Evolutionary conservation across 2,797 vertebrate genomes (phyloP), one percentile per base, ranked within the genome.

Genomic region (Spheniscus humboldti): DNA sequence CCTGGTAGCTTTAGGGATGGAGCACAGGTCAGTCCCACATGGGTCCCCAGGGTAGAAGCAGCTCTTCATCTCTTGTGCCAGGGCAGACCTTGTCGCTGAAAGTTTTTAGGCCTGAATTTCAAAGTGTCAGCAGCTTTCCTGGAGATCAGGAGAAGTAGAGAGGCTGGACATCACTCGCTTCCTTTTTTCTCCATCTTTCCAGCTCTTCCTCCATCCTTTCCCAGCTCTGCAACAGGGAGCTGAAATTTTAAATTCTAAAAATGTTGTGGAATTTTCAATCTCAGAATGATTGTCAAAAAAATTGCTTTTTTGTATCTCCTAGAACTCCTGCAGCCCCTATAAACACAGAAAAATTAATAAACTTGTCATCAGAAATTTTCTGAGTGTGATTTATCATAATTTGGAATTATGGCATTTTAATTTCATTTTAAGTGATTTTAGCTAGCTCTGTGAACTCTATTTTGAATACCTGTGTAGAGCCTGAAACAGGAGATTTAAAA

Each of bases 401-500:
- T 79, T 92, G 85, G 76, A 97, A 95, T 88, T 71, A 81, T 25
- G n/a, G 62, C 43, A 83, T 83, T 95, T 95, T 94, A 83, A 94
- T 96, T 95, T 77, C 20, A 25, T 88, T 92, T 91, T 56, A 83
- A 97, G 89, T 96, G 87, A 62, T 71, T 97, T 93, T 66, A 87
- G 71, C 35, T 76, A 91, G 74, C 71, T 94, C 87, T 92, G 77
- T 92, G 90, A 96, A 92, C 78, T 84, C 53, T 85, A 23, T 80
- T 95, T 93, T 91, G 78, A 89, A 96, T 93, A 89, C 81, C 88
- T 72, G 83, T 77, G 90, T 79, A 94, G 86, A 85, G 87, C 84
- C 94, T 94, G 86, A 91, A 93, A 94, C 16, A 37, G 50, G 31
- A 94, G 85, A 78, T 88, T 89, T 90, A 94, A 94, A 96, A 96